Percentiles rank a stretch among this genome's conserved stretches.
These are phyloP conservation scores for Neotoxoptera formosana DNA, from an alignment of 1,140 invertebrate genomes.

Conservation along the genomic window DNA sequence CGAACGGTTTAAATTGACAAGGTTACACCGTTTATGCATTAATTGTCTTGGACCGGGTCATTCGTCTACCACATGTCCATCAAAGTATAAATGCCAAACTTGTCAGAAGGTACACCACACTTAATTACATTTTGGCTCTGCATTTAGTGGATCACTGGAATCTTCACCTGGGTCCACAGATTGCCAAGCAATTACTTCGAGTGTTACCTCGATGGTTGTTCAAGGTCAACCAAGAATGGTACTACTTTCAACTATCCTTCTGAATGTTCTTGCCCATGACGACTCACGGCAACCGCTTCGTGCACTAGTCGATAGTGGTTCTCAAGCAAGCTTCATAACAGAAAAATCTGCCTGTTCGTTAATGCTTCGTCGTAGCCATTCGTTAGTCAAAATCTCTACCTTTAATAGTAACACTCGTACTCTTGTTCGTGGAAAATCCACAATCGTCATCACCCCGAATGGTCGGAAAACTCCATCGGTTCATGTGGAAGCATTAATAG, in stretches of 20 bases:
- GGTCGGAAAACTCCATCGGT: background rate
- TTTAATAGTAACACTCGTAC: background rate
- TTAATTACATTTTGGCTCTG: background rate
- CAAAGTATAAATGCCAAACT: background rate
- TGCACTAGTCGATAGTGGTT: background rate
- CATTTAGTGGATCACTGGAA: too few relatives aligned
- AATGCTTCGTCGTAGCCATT: background rate
- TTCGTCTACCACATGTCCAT: too few relatives aligned
- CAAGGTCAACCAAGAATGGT: too few relatives aligned
- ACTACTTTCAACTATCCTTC: too few relatives aligned
- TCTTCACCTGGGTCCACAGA: background rate
- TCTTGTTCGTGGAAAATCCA: background rate
- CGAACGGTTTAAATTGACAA: too few relatives aligned
- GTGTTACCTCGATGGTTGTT: too few relatives aligned
- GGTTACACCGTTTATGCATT: too few relatives aligned
- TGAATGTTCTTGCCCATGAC: background rate
- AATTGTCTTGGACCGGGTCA: too few relatives aligned
- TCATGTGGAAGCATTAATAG: background rate
- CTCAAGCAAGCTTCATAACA: constrained; percentile 2
- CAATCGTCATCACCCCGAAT: background rate
- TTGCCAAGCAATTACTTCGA: background rate
- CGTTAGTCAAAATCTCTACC: background rate
- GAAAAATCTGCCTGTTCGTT: background rate
- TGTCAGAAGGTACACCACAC: background rate
- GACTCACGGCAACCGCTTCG: background rate